Conservation (phyloP, 2,797 vertebrate genomes). For the Discoglossus pictus region DNA sequence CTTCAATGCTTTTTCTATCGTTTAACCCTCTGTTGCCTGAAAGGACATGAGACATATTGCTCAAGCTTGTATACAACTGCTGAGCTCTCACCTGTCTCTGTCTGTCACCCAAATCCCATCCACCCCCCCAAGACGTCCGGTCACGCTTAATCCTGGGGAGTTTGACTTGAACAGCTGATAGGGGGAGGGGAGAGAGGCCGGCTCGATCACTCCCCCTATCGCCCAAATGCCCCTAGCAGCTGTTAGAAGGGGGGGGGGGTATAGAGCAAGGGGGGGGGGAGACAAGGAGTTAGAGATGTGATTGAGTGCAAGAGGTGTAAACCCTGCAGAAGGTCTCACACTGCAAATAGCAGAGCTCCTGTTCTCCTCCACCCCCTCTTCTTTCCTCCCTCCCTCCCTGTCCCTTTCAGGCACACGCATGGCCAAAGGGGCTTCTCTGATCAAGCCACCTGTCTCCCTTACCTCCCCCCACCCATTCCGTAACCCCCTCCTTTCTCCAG, state of each 20-base stretch:
- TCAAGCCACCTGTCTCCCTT: constrained; percentile 46
- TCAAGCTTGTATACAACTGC: neutral
- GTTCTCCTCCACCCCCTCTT: constrained; percentile 32
- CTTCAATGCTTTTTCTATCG: no score
- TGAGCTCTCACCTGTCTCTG: constrained; percentile 41
- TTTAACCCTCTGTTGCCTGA: neutral
- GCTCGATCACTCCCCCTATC: constrained; percentile 27
- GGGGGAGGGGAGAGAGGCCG: constrained; percentile 19
- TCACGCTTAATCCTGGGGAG: constrained; percentile 43
- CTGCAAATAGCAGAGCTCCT: constrained; percentile 44
- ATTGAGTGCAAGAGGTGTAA: constrained; percentile 32
- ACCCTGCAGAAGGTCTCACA: constrained; percentile 14
- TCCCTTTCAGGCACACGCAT: constrained; percentile 45
- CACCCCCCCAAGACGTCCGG: constrained; percentile 26
- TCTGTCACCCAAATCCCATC: constrained; percentile 30
- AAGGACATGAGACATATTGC: neutral
- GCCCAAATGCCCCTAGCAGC: constrained; percentile 42
- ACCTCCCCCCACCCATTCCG: constrained; percentile 39
- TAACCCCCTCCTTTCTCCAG: constrained; percentile 10
- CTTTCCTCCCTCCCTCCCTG: constrained; percentile 16
- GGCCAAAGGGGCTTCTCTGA: constrained; percentile 41
- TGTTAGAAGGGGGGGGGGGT: constrained; percentile 29
- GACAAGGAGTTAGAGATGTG: constrained; percentile 9
- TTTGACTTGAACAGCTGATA: constrained; percentile 45
- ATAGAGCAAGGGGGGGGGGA: constrained; percentile 19